Evolutionary conservation across 2,888 invertebrate species (phyloP).

Genomic region (Macroteleia sp.): DNA sequence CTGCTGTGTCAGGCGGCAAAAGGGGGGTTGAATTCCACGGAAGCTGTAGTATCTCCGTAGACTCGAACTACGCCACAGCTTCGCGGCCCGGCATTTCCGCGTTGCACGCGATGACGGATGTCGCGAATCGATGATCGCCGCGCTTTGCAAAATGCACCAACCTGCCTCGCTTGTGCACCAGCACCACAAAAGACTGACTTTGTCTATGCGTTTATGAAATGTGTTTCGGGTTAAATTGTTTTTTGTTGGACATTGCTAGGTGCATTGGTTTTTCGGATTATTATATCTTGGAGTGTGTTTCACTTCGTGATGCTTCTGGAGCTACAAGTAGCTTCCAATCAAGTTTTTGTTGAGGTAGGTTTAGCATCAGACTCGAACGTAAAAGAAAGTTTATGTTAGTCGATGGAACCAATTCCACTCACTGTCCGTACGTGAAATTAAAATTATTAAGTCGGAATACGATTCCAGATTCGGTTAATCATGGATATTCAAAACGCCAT

Average conservation of each 20-base stretch:
- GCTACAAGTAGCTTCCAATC: not conserved
- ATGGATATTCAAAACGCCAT: no score
- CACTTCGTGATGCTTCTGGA: not conserved
- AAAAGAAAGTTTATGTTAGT: no score
- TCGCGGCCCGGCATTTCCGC: constrained; percentile 54
- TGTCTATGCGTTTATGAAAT: no score
- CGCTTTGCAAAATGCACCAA: not conserved
- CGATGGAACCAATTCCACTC: no score
- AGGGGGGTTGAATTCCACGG: constrained; percentile 74
- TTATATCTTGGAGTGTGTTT: constrained; percentile 14
- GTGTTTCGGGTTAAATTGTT: no score
- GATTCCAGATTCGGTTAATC: no score
- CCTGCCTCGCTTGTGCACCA: not conserved
- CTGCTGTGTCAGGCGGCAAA: constrained; percentile 65
- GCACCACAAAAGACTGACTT: constrained; percentile 34
- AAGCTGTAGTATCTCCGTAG: constrained; percentile 78
- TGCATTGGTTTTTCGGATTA: constrained; percentile 20
- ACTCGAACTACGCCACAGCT: constrained; percentile 73
- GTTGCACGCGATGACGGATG: constrained; percentile 33
- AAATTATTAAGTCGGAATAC: no score
- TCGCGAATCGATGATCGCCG: constrained; percentile 42
- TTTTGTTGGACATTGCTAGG: not conserved
- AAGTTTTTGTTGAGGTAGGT: not conserved
- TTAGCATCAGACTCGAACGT: no score
- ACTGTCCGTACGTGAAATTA: no score